phyloP scores from a whole-genome alignment of 2,113 vertebrate genomes.

The Malurus elegans region DNA sequence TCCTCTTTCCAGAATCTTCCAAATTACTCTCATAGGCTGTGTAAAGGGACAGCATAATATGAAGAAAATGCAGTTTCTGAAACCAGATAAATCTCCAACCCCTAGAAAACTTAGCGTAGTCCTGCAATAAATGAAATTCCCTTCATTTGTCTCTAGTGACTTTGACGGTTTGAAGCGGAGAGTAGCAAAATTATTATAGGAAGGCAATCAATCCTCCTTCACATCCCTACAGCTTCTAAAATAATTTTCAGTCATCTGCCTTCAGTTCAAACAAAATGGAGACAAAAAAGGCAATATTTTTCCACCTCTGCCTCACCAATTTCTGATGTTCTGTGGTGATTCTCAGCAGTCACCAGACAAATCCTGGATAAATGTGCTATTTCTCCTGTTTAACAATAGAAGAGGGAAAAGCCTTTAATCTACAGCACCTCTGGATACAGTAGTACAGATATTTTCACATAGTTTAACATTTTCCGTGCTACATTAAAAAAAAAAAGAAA shows the following conservation, averaged over 20 bases:
- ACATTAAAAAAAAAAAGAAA: background rate
- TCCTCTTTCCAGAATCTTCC: background rate
- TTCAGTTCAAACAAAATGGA: background rate
- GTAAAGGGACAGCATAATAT: background rate
- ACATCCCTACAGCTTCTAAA: background rate
- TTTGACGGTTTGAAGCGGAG: fast-evolving
- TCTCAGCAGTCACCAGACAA: background rate
- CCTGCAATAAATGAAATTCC: background rate
- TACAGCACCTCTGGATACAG: background rate
- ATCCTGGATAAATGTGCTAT: background rate
- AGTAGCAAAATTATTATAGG: background rate
- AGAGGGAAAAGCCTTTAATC: background rate
- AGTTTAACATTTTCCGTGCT: background rate
- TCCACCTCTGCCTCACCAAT: background rate
- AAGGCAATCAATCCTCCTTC: background rate
- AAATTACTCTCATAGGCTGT: background rate
- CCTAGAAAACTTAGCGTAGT: background rate
- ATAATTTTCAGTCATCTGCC: background rate
- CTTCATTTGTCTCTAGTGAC: background rate
- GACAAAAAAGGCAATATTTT: background rate
- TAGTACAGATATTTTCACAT: background rate
- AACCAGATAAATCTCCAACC: background rate
- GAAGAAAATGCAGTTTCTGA: background rate
- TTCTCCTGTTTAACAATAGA: background rate
- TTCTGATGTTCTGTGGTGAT: background rate